phyloP scores from a whole-genome alignment of 2,888 invertebrate species.

The Nomada fucata region DNA sequence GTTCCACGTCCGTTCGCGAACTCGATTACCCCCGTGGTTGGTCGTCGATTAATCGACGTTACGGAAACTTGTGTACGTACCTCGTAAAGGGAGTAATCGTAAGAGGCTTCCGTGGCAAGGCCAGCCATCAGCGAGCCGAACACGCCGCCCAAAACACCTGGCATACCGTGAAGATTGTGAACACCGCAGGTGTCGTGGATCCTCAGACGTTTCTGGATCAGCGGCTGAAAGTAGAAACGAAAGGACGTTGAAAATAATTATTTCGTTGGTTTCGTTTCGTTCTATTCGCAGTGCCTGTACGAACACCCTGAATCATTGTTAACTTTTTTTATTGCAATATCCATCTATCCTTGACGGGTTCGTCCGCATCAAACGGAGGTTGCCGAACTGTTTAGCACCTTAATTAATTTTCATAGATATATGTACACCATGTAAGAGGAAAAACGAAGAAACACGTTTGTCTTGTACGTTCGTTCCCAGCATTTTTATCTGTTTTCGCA shows the following conservation, averaged over 20 bases:
- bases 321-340: no score
- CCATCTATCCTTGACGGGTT: no score
- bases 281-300: not conserved
- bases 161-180: conserved; percentile 98
- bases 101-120: conserved; percentile 88
- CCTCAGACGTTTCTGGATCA: conserved; percentile 86
- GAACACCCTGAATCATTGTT: no score
- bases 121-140: conserved; percentile 91
- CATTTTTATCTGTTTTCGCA: not conserved
- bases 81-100: conserved; percentile 86
- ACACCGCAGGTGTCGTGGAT: conserved; percentile 97
- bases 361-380: no score
- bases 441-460: not conserved
- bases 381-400: no score
- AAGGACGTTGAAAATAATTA: conserved; percentile 13
- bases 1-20: conserved; percentile 30
- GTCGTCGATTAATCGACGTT: not conserved
- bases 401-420: no score
- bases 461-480: not conserved
- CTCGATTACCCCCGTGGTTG: conserved; percentile 44
- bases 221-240: conserved; percentile 85
- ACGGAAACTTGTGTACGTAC: conserved; percentile 60
- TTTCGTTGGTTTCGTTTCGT: not conserved
- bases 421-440: not conserved
- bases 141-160: conserved; percentile 93